These are phyloP conservation scores for Arothron firmamentum DNA, from an alignment of 2,113 vertebrate genomes.

Conservation along the genomic window DNA sequence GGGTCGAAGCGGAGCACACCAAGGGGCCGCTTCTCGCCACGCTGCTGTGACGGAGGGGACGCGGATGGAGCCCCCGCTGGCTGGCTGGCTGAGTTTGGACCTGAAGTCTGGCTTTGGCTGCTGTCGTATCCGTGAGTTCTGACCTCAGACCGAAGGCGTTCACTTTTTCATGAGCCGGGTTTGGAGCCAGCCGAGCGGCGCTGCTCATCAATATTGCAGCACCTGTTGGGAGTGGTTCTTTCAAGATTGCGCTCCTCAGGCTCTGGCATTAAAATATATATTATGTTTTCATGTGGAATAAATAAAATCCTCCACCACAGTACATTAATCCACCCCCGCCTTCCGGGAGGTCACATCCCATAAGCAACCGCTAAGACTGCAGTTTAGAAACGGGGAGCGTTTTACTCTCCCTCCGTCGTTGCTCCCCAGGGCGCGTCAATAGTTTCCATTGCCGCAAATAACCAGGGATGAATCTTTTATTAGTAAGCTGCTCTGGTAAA, in stretches of 20 bases:
- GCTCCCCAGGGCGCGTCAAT: conserved; percentile 61
- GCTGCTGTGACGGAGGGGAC: conserved; percentile 32
- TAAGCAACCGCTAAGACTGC: conserved; percentile 41
- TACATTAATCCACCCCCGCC: conserved; percentile 57
- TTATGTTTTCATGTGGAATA: conserved; percentile 60
- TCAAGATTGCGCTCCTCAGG: conserved; percentile 60
- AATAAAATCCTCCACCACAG: conserved; percentile 52
- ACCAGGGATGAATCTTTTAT: conserved; percentile 69
- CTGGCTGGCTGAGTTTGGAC: conserved; percentile 45
- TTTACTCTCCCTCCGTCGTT: conserved; percentile 51
- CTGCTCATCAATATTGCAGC: conserved; percentile 74
- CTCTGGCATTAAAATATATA: conserved; percentile 66
- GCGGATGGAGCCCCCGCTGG: conserved; percentile 28
- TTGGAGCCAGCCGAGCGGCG: conserved; percentile 38
- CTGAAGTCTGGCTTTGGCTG: conserved; percentile 31
- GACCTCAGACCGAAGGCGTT: conserved; percentile 53
- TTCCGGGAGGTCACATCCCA: conserved; percentile 45
- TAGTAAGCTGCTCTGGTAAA: conserved; percentile 62
- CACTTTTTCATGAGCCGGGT: conserved; percentile 61
- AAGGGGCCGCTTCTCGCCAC: conserved; percentile 27
- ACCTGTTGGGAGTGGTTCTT: conserved; percentile 55
- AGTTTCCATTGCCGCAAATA: conserved; percentile 72
- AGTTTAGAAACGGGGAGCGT: conserved; percentile 43
- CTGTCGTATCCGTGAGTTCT: conserved; percentile 36
- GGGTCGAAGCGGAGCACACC: conserved; percentile 30